Evolutionary conservation across 1,140 invertebrate species (phyloP), one percentile per base, ranked within the genome.

Genomic region (Hyposmocoma kahamanoa): DNA sequence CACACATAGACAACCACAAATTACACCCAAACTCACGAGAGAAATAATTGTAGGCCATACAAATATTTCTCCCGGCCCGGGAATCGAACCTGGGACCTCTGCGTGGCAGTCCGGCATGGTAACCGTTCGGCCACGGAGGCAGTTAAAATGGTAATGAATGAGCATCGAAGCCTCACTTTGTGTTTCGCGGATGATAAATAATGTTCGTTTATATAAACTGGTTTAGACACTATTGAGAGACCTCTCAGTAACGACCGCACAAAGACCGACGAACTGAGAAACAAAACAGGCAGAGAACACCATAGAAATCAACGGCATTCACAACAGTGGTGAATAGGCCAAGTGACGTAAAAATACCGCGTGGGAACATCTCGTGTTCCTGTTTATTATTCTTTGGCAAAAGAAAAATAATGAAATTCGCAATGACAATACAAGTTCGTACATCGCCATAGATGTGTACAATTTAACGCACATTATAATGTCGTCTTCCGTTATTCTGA

Each of bases 351-450:
- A 17, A 52, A 61, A 64, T 61, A 62, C 42, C 18, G 62, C 72
- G 73, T 81, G 77, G 72, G 75, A 81, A 74, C 42, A 53, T 47
- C 55, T 55, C 53, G 41, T 50, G 59, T 66, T 62, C 53, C 55
- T 55, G 44, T 51, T 45, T 22, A 53, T 61, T 50, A 42, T 48
- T 13, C 32, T 36, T 36, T 36, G 8, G 18, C 18, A 17, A 36
- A 36, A 36, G 10, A 30, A 36, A 36, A 36, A 36, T 15, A 8
- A 9, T n/a, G n/a, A 34, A n/a, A 34, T 34, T 6, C n/a, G 4
- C 30, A 36, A 36, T 36, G 32, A 2, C 10, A 30, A 8, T 15
- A 17, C 3, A n/a, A n/a, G 15, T 36, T 36, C 32, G 32, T 17
- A 36, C 32, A 36, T 36, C 18, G 32, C 18, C 11, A 36, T 11